phyloP scores from a whole-genome alignment of 2,113 vertebrate genomes.

The Catharus bicknelli region DNA sequence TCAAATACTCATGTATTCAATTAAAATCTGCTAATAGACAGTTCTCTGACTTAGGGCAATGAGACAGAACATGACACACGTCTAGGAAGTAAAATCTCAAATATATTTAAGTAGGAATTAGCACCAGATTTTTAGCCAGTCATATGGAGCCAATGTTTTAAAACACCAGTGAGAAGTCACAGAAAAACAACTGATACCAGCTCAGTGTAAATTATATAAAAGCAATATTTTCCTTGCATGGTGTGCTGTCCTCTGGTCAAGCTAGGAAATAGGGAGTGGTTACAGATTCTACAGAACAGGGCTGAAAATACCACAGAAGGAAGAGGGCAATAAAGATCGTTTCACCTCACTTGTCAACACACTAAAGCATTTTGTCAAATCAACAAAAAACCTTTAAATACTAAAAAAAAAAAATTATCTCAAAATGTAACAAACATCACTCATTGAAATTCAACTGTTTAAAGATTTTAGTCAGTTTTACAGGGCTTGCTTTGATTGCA shows the following conservation, averaged over 20 bases:
- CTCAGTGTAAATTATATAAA: conserved; percentile 8
- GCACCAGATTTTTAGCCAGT: conserved; percentile 5
- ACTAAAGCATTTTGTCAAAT: not conserved
- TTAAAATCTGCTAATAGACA: not conserved
- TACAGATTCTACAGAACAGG: not conserved
- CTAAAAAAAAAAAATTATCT: not conserved
- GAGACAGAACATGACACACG: not conserved
- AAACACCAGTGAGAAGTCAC: not conserved
- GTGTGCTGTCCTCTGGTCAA: not conserved
- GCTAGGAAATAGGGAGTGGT: not conserved
- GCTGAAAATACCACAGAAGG: not conserved
- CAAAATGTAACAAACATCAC: not conserved
- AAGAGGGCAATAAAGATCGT: not conserved
- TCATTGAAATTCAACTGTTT: not conserved
- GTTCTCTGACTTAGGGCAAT: not conserved
- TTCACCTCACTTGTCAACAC: not conserved
- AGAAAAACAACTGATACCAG: conserved; percentile 30
- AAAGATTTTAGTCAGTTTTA: conserved; percentile 26
- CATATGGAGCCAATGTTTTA: not conserved
- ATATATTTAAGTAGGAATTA: conserved; percentile 18
- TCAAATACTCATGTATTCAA: not conserved
- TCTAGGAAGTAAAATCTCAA: not conserved
- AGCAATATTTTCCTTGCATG: not conserved
- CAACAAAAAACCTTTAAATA: not conserved
- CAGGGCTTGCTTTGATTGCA: conserved; percentile 11